Percentiles rank a stretch among this genome's conserved stretches.
Evolutionary conservation across 1,140 invertebrate genomes (phyloP).

Genomic region (Drosophila biarmipes): DNA sequence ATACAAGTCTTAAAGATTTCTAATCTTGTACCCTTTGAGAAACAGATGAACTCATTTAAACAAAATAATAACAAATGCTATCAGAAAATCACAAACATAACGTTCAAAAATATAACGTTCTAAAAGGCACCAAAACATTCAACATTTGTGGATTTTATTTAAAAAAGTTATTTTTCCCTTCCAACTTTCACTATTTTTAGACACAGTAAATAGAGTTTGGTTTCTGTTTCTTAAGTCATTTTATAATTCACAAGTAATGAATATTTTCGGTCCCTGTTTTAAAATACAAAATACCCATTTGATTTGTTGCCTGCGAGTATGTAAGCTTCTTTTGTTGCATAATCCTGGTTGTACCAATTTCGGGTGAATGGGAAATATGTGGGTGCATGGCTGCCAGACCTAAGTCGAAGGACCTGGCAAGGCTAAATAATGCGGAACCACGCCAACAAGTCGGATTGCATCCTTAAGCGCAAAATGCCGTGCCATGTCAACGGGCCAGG

Average conservation of each 20-base stretch:
- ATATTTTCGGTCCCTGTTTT: not conserved
- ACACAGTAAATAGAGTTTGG: too few relatives aligned
- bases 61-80: too few relatives aligned
- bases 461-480: constrained; percentile 66
- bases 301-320: not conserved
- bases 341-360: not conserved
- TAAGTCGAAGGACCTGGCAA: constrained; percentile 7
- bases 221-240: too few relatives aligned
- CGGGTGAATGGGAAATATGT: constrained; percentile 23
- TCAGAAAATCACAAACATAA: too few relatives aligned
- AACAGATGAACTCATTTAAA: too few relatives aligned
- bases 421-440: constrained; percentile 11
- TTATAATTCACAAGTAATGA: too few relatives aligned
- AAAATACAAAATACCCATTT: not conserved
- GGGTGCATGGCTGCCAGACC: not conserved
- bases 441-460: constrained; percentile 35
- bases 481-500: constrained; percentile 45
- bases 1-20: too few relatives aligned
- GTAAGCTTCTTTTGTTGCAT: constrained; percentile 1
- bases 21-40: too few relatives aligned
- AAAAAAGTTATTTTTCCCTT: too few relatives aligned
- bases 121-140: too few relatives aligned
- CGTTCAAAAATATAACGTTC: too few relatives aligned
- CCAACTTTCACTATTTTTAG: not conserved
- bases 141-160: too few relatives aligned